phyloP scores from a whole-genome alignment of 2,113 vertebrate genomes.

The Fregata magnificens region DNA sequence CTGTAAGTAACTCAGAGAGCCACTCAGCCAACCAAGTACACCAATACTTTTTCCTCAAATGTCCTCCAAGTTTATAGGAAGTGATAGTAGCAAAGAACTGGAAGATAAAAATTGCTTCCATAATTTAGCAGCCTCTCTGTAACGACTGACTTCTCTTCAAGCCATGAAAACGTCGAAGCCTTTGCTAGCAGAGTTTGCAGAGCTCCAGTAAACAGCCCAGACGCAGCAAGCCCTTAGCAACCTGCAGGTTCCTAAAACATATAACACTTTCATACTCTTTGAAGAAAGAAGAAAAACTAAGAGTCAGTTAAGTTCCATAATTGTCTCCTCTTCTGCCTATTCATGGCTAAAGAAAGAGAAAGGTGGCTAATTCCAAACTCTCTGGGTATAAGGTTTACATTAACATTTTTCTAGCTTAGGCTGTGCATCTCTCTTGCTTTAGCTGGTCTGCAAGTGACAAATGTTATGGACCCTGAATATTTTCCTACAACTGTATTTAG shows the following conservation, averaged over 20 bases:
- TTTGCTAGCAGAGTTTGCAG: neutral
- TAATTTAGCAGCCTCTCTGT: constrained; percentile 16
- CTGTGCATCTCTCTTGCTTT: neutral
- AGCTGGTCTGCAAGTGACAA: constrained; percentile 3
- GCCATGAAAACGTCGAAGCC: neutral
- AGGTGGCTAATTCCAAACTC: neutral
- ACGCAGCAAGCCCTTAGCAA: neutral
- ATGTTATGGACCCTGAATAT: neutral
- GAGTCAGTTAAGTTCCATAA: neutral
- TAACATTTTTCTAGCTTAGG: neutral
- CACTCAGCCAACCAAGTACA: neutral
- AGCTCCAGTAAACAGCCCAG: neutral
- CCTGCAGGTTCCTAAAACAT: neutral
- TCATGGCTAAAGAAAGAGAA: neutral
- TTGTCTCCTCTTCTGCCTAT: neutral
- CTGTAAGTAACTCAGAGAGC: neutral
- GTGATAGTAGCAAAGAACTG: neutral
- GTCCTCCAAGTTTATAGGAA: neutral
- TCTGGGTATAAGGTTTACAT: neutral
- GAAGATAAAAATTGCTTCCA: constrained; percentile 2
- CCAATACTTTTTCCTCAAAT: neutral
- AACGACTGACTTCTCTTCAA: neutral
- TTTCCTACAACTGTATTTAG: neutral
- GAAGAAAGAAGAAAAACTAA: neutral
- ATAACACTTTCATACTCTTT: neutral